A percentile compares a stretch with the other conserved stretches of the same genome.
Evolutionary conservation across 2,888 invertebrate genomes (phyloP).

Genomic region (Miltochrista miniata): DNA sequence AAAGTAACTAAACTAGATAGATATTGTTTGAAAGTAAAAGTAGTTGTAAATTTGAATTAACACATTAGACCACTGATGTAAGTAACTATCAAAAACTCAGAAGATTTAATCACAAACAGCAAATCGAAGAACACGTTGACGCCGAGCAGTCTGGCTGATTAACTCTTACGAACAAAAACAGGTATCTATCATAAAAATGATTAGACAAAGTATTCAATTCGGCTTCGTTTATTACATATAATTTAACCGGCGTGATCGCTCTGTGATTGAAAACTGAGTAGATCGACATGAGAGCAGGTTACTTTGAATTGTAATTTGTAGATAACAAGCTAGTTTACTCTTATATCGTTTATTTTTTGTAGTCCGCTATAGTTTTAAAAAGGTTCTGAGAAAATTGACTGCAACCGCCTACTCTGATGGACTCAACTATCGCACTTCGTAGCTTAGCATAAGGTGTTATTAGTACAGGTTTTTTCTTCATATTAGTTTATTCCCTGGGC

Average conservation of each 20-base stretch:
- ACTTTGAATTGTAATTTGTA: background rate
- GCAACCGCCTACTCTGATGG: too few species aligned
- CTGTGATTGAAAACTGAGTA: constrained; percentile 37
- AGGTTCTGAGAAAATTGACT: too few species aligned
- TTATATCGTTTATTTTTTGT: background rate
- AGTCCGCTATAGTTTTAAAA: background rate
- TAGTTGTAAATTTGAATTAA: too few species aligned
- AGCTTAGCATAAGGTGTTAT: too few species aligned
- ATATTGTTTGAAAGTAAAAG: too few species aligned
- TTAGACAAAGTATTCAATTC: constrained; percentile 44
- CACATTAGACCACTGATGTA: too few species aligned
- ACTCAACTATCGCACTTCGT: too few species aligned
- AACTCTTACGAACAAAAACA: constrained; percentile 42
- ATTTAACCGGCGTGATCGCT: constrained; percentile 35
- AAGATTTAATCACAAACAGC: too few species aligned
- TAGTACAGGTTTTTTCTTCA: too few species aligned
- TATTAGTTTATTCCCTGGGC: too few species aligned
- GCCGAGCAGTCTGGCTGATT: constrained; percentile 40
- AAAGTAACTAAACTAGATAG: too few species aligned
- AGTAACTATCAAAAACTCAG: too few species aligned
- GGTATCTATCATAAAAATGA: constrained; percentile 48
- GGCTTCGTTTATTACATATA: constrained; percentile 39
- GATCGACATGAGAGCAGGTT: constrained; percentile 8
- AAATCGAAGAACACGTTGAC: constrained; percentile 33
- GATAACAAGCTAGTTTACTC: background rate